Base-by-base conservation (phyloP, 2,888 invertebrate species). In the Drosophila infuscata region DNA sequence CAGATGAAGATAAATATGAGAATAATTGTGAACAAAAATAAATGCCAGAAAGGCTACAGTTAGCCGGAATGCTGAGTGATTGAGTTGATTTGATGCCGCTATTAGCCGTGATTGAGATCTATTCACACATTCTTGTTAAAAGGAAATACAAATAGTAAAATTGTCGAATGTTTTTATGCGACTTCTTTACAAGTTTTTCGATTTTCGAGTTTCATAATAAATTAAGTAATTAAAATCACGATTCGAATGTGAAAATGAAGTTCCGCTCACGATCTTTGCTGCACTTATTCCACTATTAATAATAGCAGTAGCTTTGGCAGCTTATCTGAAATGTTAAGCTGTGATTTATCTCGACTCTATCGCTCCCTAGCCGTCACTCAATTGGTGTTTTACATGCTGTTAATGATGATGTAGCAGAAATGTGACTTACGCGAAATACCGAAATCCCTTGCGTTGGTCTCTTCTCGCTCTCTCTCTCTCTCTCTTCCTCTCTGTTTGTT, bases 361-460 rank as follows among this genome's bases (percentile, higher is more conserved):
- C 43, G 15, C 15, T 30, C 66, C 12, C 43, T 8, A 36, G 11
- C 41, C 15, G 32, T 25, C 32, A 29, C 56, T 41, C 32, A 11
- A 20, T n/a, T 46, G 25, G 30, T 30, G 60, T 41, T 56, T 48
- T 29, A 46, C 32, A 30, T 30, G 52, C 30, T 48, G 46, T 68
- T 62, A 57, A 61, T 74, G 48, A 46, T 32, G 48, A 46, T 32
- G 48, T 15, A 35, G 41, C 20, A 41, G 51, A 66, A 59, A 66
- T 76, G 36, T 61, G 49, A 80, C 78, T 79, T 79, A 79, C 78
- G 64, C 73, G 65, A 72, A 61, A 63, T 65, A 67, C 52, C 29
- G 48, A 67, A 79, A 59, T 76, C 43, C 78, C 54, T 56, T 76
- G 78, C 78, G 78, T 78, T 80, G 78, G 78, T 76, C 80, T 74